Percentiles rank a stretch among this genome's conserved stretches.
These are phyloP conservation scores for Panurus biarmicus DNA, from an alignment of 2,113 vertebrate species.

Conservation along the genomic window DNA sequence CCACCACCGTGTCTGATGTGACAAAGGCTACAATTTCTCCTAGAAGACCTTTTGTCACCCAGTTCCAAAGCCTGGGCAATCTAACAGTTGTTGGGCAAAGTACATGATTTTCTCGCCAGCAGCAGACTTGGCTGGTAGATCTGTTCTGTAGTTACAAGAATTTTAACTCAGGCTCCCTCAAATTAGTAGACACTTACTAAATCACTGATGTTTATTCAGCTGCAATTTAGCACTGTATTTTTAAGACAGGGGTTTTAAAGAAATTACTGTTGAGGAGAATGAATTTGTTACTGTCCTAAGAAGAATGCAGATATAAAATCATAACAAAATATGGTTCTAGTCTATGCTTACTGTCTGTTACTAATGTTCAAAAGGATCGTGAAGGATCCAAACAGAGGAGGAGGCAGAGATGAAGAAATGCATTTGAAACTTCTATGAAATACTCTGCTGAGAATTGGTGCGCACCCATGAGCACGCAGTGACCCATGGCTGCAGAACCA, in stretches of 20 bases:
- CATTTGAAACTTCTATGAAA: not conserved
- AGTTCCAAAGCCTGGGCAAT: accelerated
- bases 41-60: not conserved
- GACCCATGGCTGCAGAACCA: accelerated
- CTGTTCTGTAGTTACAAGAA: not conserved
- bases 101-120: accelerated
- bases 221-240: not conserved
- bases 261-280: not conserved
- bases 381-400: not conserved
- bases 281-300: not conserved
- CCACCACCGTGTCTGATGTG: accelerated
- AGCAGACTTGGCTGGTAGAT: not conserved
- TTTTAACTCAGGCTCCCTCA: not conserved
- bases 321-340: not conserved
- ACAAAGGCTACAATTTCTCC: not conserved
- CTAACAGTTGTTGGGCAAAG: not conserved
- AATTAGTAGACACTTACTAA: not conserved
- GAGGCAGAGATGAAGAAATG: not conserved
- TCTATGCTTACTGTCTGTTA: not conserved
- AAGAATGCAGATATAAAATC: not conserved
- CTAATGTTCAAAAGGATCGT: not conserved
- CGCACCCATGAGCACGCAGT: accelerated
- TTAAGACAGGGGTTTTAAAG: not conserved
- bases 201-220: not conserved
- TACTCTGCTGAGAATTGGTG: accelerated